Conservation (phyloP, 2,797 vertebrate genomes). For the Zalophus californianus region DNA sequence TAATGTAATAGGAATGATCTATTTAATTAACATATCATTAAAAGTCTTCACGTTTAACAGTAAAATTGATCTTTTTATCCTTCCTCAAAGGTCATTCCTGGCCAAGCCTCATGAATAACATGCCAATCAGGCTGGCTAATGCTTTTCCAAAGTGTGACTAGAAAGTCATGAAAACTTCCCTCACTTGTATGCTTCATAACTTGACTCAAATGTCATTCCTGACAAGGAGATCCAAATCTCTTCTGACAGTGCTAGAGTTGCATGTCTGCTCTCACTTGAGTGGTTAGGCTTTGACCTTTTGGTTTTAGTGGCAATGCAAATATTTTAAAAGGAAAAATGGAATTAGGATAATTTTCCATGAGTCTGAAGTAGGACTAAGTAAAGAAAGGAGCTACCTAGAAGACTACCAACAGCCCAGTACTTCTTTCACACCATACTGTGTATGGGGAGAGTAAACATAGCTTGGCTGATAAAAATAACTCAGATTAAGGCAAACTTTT, state of each 20-base stretch:
- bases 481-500: background rate
- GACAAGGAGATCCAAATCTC: background rate
- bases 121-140: background rate
- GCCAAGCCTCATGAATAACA: background rate
- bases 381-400: background rate
- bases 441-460: background rate
- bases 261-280: too few species aligned
- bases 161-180: background rate
- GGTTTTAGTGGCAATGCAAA: background rate
- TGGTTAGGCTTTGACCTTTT: background rate
- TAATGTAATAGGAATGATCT: background rate
- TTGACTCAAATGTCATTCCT: background rate
- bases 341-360: background rate
- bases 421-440: background rate
- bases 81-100: background rate
- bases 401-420: background rate
- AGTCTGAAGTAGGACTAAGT: background rate
- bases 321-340: background rate
- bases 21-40: background rate
- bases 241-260: background rate
- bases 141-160: background rate
- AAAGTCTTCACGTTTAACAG: background rate
- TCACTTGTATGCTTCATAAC: background rate
- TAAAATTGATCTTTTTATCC: background rate
- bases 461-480: background rate